Evolutionary conservation across 1,140 invertebrate species (phyloP).

Genomic region (Ylistrum balloti): DNA sequence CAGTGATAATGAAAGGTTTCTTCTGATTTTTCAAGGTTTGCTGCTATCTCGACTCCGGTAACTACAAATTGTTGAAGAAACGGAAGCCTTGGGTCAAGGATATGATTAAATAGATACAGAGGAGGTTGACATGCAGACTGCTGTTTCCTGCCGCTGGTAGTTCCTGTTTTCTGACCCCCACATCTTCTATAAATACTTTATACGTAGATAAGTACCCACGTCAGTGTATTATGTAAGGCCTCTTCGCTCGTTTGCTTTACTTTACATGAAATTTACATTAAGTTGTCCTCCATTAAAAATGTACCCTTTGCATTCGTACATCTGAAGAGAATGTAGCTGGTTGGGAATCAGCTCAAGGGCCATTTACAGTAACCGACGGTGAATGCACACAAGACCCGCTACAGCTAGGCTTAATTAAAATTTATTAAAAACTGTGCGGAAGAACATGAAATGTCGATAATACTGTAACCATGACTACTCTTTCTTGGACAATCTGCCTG

Average conservation of each 20-base stretch:
- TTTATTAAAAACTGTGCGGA: not conserved
- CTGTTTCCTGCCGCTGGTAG: not conserved
- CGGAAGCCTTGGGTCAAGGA: not conserved
- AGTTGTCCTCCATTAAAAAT: not conserved
- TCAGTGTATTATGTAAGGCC: not conserved
- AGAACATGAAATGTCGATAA: not conserved
- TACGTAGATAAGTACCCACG: not conserved
- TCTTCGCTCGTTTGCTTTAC: not conserved
- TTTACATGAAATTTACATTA: conserved; percentile 14
- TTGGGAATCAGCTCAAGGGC: not conserved
- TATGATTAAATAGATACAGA: not conserved
- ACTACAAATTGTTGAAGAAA: not conserved
- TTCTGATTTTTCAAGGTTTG: not conserved
- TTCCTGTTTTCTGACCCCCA: not conserved
- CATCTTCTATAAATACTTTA: not conserved
- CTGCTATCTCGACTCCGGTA: not conserved
- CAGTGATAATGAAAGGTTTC: not conserved
- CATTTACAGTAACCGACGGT: not conserved
- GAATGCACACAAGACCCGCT: not conserved
- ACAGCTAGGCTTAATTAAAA: not conserved
- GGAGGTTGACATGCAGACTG: not conserved
- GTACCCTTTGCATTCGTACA: not conserved
- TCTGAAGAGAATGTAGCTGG: not conserved
- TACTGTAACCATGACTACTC: not conserved
- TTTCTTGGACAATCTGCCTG: not conserved